phyloP scores from a whole-genome alignment of 2,888 invertebrate genomes.

The Ernsta delagoae region DNA sequence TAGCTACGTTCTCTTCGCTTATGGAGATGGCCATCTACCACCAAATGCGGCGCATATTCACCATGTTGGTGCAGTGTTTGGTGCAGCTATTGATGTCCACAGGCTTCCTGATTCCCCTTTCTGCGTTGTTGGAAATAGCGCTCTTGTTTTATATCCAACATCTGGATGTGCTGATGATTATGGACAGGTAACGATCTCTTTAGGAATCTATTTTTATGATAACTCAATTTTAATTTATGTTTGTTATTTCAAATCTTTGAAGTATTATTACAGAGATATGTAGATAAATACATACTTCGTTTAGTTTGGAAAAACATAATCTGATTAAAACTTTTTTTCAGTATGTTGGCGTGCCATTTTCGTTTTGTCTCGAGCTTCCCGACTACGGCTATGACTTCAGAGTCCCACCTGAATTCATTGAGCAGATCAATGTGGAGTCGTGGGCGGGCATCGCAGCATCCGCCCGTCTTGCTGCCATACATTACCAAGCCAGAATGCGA shows the following conservation, averaged over 20 bases:
- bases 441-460: conserved; percentile 59
- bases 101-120: conserved; percentile 51
- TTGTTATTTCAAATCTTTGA: no score
- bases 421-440: conserved; percentile 62
- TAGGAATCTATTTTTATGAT: no score
- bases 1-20: conserved; percentile 86
- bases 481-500: conserved; percentile 14
- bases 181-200: no score
- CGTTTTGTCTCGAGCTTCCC: conserved; percentile 63
- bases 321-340: conserved; percentile 1
- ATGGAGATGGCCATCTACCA: conserved; percentile 70
- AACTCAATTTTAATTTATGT: no score
- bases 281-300: no score
- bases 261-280: no score
- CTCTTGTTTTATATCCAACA: conserved; percentile 52
- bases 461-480: background rate
- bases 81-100: conserved; percentile 56
- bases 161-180: conserved; percentile 66
- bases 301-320: no score
- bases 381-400: conserved; percentile 53
- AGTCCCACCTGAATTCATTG: conserved; percentile 56
- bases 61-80: conserved; percentile 57
- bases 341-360: conserved; percentile 56
- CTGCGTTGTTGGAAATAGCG: conserved; percentile 63
- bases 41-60: conserved; percentile 51